Percentiles rank a stretch among this genome's conserved stretches.
These are phyloP conservation scores for Alviniconcha marisindica DNA, from an alignment of 1,140 invertebrate species.

Conservation along the genomic window DNA sequence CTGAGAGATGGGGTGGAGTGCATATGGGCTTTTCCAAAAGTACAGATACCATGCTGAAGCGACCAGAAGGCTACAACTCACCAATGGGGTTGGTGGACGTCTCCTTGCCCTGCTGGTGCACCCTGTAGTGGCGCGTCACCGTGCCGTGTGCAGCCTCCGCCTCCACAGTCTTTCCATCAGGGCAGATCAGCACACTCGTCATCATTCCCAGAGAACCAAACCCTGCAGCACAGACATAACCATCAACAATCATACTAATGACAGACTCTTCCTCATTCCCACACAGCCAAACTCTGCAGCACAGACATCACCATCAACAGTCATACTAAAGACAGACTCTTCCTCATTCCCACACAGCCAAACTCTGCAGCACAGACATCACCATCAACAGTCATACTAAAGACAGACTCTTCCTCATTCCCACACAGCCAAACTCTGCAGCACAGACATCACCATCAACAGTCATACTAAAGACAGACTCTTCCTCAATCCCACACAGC, in stretches of 20 bases:
- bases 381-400: too few relatives aligned
- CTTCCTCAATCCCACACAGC: too few relatives aligned
- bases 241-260: too few relatives aligned
- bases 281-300: conserved; percentile 84
- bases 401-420: conserved; percentile 97
- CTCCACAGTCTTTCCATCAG: conserved; percentile 98
- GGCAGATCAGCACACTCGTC: conserved; percentile 96
- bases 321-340: too few relatives aligned
- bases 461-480: too few relatives aligned
- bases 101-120: conserved; percentile 96
- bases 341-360: conserved; percentile 96
- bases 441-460: conserved; percentile 16
- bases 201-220: conserved; percentile 93
- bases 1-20: too few relatives aligned
- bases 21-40: too few relatives aligned
- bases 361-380: conserved; percentile 73
- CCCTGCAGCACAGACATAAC: conserved; percentile 65
- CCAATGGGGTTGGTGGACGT: conserved; percentile 98
- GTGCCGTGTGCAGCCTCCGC: conserved; percentile 98
- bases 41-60: too few relatives aligned
- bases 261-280: conserved; percentile 97
- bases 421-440: conserved; percentile 86
- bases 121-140: conserved; percentile 95
- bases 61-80: too few relatives aligned
- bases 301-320: conserved; percentile 8